These are phyloP conservation scores for Podarcis raffonei DNA, from an alignment of 2,113 vertebrate genomes.

Conservation along the genomic window DNA sequence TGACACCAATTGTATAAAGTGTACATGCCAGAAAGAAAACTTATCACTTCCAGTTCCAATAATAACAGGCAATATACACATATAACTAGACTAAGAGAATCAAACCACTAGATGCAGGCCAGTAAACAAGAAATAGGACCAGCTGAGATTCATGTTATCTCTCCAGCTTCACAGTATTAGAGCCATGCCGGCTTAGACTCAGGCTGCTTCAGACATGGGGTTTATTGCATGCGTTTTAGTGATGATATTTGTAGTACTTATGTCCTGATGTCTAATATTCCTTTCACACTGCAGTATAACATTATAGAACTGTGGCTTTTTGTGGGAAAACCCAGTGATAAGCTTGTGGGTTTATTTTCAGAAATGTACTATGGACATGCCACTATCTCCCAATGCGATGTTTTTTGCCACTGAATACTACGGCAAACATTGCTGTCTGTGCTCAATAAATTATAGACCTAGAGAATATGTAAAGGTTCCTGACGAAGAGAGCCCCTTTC, in stretches of 20 bases:
- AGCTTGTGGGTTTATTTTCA: neutral
- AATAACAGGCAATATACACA: neutral
- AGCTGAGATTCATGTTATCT: neutral
- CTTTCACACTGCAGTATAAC: too few species aligned
- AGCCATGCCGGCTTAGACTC: neutral
- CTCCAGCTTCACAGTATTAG: neutral
- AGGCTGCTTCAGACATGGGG: neutral
- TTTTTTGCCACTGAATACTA: neutral
- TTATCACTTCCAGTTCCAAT: neutral
- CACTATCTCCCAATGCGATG: neutral
- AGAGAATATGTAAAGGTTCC: neutral
- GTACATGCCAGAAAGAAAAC: neutral
- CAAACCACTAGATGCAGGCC: neutral
- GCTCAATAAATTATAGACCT: neutral
- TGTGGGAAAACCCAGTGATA: neutral
- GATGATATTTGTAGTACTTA: too few species aligned
- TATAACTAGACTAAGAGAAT: neutral
- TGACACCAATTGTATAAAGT: rapidly evolving
- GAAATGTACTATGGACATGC: neutral
- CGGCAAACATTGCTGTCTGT: neutral
- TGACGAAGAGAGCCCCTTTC: neutral
- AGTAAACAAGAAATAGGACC: neutral
- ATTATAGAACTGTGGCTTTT: too few species aligned
- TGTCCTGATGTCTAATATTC: too few species aligned
- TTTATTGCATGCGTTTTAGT: too few species aligned